phyloP scores from a whole-genome alignment of 2,797 vertebrate species.

The Myotis findleyi region DNA sequence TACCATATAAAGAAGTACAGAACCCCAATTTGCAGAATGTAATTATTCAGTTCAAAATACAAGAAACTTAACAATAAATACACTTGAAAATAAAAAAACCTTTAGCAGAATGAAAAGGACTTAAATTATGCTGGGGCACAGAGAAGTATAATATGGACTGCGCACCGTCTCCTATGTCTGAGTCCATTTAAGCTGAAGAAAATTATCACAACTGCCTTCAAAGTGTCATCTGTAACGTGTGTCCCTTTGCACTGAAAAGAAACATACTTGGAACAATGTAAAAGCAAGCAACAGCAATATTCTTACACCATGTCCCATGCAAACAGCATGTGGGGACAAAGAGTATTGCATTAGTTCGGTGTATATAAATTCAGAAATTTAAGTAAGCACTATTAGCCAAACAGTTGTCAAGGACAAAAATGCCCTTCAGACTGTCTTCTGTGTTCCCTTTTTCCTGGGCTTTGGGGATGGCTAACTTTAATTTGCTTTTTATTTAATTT shows the following conservation, averaged over 20 bases:
- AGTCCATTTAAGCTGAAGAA: neutral
- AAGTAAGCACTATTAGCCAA: neutral
- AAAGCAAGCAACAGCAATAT: neutral
- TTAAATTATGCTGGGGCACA: neutral
- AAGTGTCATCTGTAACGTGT: neutral
- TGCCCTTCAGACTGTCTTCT: neutral
- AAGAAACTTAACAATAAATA: constrained; percentile 19
- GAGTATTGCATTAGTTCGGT: neutral
- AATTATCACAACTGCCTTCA: neutral
- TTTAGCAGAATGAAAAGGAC: neutral
- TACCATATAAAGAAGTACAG: constrained; percentile 14
- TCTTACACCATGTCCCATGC: neutral
- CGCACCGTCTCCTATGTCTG: neutral
- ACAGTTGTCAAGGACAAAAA: neutral
- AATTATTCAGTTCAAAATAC: neutral
- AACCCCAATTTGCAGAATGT: neutral
- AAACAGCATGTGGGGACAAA: neutral
- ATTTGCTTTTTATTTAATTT: constrained; percentile 20
- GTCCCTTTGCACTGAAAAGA: neutral
- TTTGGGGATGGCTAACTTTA: neutral
- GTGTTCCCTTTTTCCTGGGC: neutral
- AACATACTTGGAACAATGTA: neutral
- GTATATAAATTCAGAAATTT: neutral
- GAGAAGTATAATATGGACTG: neutral
- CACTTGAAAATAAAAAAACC: neutral